Conservation (phyloP, 2,113 vertebrate species). For the Echinops telfairi region DNA sequence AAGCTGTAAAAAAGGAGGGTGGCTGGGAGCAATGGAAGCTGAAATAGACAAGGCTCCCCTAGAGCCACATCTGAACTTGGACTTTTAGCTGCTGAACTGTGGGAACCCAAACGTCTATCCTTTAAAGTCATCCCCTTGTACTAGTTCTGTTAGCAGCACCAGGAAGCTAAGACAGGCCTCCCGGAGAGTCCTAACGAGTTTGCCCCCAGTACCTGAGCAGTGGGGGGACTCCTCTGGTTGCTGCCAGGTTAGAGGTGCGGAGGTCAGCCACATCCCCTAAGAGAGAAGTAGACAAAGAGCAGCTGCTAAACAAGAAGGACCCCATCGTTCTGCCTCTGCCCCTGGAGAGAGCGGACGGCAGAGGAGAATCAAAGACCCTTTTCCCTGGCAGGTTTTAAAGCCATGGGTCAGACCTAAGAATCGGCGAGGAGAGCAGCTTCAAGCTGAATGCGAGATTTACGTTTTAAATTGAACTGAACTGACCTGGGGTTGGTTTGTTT, state of each 20-base stretch:
- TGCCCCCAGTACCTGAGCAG: not conserved
- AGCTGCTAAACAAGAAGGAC: not conserved
- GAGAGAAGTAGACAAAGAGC: not conserved
- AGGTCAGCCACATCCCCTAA: not conserved
- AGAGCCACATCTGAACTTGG: not conserved
- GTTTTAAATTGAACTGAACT: slow-evolving; percentile 57
- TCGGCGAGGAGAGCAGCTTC: slow-evolving; percentile 16
- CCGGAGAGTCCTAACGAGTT: not conserved
- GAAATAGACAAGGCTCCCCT: not conserved
- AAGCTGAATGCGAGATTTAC: slow-evolving; percentile 48
- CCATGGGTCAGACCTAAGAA: not conserved
- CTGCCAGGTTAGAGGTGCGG: not conserved
- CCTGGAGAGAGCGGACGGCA: not conserved
- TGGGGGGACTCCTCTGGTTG: too few species aligned
- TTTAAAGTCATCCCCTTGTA: not conserved
- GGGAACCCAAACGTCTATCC: not conserved
- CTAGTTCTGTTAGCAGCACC: not conserved
- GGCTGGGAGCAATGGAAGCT: not conserved
- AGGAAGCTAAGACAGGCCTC: not conserved
- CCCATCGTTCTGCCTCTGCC: not conserved
- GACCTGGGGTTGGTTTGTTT: not conserved
- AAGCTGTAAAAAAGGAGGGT: not conserved
- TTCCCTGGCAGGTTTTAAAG: slow-evolving; percentile 4
- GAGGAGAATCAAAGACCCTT: not conserved
- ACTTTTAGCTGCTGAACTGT: not conserved